Base-by-base conservation (phyloP, 2,888 invertebrate genomes). In the Drosophila picticornis region DNA sequence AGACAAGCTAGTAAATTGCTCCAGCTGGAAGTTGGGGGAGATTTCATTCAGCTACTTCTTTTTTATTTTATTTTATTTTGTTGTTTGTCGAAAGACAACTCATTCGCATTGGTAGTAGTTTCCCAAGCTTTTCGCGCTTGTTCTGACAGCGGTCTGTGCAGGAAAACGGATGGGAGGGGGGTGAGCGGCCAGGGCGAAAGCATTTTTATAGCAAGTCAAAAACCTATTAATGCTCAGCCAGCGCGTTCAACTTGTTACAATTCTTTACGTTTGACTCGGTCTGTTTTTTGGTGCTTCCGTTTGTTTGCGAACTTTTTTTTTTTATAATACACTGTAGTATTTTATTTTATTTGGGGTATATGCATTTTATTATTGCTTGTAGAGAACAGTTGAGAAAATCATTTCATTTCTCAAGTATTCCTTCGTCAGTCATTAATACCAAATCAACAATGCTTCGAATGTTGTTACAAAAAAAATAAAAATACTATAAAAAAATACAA, bases 201-300 rank as follows among this genome's bases (percentile, higher is more conserved):
- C 56, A 25, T 75, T 77, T 85, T 90, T 80, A 88, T 88, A 62
- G 83, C 90, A 86, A 86, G 85, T 85, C 85, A 86, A 90, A 86
- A 86, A 90, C 89, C 85, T 90, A 86, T 88, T 86, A 86, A 90
- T 86, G 90, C 89, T 72, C 81, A 81, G 82, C 69, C 72, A 79
- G 90, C 76, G 73, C 90, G 77, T 90, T 90, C 89, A 89, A 81
- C 90, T 89, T 89, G 86, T 86, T 84, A 84, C 84, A 89, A 87
- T 87, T 90, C 78, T 86, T 80, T 81, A 70, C 71, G 72, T 86
- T 75, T 59, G 60, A 40, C 62, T 66, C 56, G 57, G 31, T 75
- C 34, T 59, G 38, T 55, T 57, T 32, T 74, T 64, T 52, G 50
- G 68, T 62, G 67, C 66, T 81, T 79, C 81, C 72, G 80, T 80